Base-by-base conservation (phyloP, 2,888 invertebrate species). In the Pristionchus exspectatus region DNA sequence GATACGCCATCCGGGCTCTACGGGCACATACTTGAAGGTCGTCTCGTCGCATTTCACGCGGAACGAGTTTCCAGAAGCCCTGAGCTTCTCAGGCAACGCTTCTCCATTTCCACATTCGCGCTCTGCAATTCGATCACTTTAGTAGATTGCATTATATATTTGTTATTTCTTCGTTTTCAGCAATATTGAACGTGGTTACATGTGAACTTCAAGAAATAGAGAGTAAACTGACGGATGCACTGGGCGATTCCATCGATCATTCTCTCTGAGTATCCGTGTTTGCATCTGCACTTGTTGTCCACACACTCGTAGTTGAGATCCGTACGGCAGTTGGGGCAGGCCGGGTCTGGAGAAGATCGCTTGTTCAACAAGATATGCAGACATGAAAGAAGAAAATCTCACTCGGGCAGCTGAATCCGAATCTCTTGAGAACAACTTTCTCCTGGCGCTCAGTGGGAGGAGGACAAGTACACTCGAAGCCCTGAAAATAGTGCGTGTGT, bases 291-390 rank as follows among this genome's bases (percentile, higher is more conserved):
- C 38, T 66, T 63, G 30, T 66, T 66, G 69, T 89, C 72, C 27
- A 84, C 84, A 38, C 89, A 89, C 54, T 89, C 89, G 84, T 89
- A 89, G 84, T 89, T 89, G 83, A 18, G 21, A 16, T 89, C 54
- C 44, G 72, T 69, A 9, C 2, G 66, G 33, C 89, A 89, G 30
- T 63, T 38, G 27, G 63, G 50, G 74, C 89, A 89, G 16, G 56
- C 88, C 10, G n/a, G 27, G 33, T 24, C 88, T 88, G 59, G 2
- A 59, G 18, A 21, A 9, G 2, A 33, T 0, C 18, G 30, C 2
- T 21, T 33, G 54, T 21, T 85, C 1, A 44, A 24, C 44, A 7
- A 50, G 24, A 7, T 0, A 44, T 12, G 44, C 1, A 38, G 16
- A 12, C 33, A 77, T n/a, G 1, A 24, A 18, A 44, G 2, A 24